Evolutionary conservation across 2,113 vertebrate species (phyloP).

Genomic region (Gasterosteus aculeatus): DNA sequence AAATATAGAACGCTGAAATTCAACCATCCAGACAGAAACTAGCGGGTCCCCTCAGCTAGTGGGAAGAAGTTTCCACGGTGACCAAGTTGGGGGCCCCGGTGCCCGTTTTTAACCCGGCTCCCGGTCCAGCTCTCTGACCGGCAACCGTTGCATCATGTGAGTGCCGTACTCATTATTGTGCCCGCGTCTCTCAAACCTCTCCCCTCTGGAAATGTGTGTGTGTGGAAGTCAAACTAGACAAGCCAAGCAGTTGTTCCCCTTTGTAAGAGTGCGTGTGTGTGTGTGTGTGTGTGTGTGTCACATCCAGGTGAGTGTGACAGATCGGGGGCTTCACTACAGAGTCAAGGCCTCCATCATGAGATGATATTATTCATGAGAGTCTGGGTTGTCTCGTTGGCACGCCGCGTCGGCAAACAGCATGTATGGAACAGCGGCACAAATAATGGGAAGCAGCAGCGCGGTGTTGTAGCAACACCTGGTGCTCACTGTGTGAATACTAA

Average conservation of each 20-base stretch:
- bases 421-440: conserved; percentile 41
- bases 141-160: conserved; percentile 18
- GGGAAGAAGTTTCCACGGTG: not conserved
- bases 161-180: conserved; percentile 31
- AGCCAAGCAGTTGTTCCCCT: conserved; percentile 63
- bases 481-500: conserved; percentile 40
- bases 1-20: not conserved
- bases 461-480: conserved; percentile 67
- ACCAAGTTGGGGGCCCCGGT: not conserved
- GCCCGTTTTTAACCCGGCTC: not conserved
- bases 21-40: not conserved
- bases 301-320: conserved; percentile 69
- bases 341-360: conserved; percentile 51
- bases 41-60: not conserved
- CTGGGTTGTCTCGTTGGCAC: conserved; percentile 48
- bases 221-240: conserved; percentile 52
- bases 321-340: conserved; percentile 54
- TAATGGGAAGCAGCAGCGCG: conserved; percentile 42
- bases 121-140: conserved; percentile 1
- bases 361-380: conserved; percentile 72
- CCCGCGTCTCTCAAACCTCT: conserved; percentile 30
- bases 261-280: conserved; percentile 48
- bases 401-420: conserved; percentile 38
- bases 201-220: conserved; percentile 35
- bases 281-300: conserved; percentile 45